Evolutionary conservation across 2,797 vertebrate genomes (phyloP).

Genomic region (Onychomys arenicola): DNA sequence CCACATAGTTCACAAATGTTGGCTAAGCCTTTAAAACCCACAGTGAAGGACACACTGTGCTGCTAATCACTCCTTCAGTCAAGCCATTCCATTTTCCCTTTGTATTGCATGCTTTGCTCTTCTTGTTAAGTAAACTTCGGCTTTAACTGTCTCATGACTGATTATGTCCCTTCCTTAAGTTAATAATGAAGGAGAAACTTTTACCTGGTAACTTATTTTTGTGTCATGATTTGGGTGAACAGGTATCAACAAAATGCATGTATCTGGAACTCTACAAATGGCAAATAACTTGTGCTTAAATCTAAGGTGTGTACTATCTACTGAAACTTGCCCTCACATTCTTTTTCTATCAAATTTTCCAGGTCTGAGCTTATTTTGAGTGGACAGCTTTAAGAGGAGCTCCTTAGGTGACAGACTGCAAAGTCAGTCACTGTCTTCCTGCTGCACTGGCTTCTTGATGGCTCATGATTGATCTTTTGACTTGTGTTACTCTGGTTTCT

Average conservation of each 20-base stretch:
- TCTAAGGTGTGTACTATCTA: not conserved
- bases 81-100: not conserved
- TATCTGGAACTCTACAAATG: not conserved
- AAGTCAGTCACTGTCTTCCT: too few relatives aligned
- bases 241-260: not conserved
- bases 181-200: not conserved
- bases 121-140: not conserved
- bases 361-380: not conserved
- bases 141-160: not conserved
- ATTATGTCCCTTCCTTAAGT: not conserved
- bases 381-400: not conserved
- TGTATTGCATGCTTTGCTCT: not conserved
- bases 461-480: not conserved
- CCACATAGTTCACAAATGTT: not conserved
- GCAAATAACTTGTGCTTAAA: not conserved
- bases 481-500: not conserved
- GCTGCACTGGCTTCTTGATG: too few relatives aligned
- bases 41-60: not conserved
- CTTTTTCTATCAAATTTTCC: not conserved
- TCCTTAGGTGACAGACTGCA: not conserved
- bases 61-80: not conserved
- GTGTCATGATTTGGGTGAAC: too few relatives aligned
- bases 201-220: not conserved
- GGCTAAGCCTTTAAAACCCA: not conserved
- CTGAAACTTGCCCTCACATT: not conserved